phyloP scores from a whole-genome alignment of 2,888 invertebrate genomes.

The Andrena haemorrhoa region DNA sequence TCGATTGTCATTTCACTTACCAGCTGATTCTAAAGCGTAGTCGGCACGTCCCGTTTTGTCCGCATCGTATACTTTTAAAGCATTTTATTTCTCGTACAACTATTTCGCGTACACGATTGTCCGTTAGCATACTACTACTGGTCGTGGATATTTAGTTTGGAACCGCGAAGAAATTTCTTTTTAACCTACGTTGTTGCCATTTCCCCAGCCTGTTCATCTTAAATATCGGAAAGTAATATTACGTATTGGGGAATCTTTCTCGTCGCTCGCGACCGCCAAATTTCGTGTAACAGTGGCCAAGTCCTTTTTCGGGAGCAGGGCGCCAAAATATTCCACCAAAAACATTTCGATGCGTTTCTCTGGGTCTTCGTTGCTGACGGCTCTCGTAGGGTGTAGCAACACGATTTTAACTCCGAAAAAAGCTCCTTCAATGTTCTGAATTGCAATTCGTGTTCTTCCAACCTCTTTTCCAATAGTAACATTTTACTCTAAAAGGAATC shows the following conservation, averaged over 20 bases:
- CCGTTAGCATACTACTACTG: conserved; percentile 79
- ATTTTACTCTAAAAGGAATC: conserved; percentile 71
- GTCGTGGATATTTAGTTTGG: neutral
- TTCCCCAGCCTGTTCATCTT: neutral
- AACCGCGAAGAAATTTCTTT: conserved; percentile 35
- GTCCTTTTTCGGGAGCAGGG: conserved; percentile 65
- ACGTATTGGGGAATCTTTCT: conserved; percentile 14
- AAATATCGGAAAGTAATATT: neutral
- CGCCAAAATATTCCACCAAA: conserved; percentile 75
- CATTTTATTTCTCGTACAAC: conserved; percentile 89
- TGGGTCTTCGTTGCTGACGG: conserved; percentile 69
- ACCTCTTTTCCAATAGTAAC: conserved; percentile 64
- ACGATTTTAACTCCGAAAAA: conserved; percentile 75
- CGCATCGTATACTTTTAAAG: conserved; percentile 93
- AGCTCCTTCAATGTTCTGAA: conserved; percentile 74
- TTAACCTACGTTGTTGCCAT: neutral
- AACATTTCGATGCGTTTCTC: conserved; percentile 73
- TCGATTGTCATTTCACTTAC: conserved; percentile 82
- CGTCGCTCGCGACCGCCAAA: conserved; percentile 71
- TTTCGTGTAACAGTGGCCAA: conserved; percentile 21
- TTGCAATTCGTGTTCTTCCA: conserved; percentile 68
- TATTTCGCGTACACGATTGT: conserved; percentile 86
- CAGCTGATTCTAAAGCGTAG: conserved; percentile 97
- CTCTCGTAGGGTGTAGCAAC: conserved; percentile 69
- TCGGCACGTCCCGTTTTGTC: conserved; percentile 98